Conservation (phyloP, 2,113 vertebrate genomes). For the Coregonus clupeaformis region DNA sequence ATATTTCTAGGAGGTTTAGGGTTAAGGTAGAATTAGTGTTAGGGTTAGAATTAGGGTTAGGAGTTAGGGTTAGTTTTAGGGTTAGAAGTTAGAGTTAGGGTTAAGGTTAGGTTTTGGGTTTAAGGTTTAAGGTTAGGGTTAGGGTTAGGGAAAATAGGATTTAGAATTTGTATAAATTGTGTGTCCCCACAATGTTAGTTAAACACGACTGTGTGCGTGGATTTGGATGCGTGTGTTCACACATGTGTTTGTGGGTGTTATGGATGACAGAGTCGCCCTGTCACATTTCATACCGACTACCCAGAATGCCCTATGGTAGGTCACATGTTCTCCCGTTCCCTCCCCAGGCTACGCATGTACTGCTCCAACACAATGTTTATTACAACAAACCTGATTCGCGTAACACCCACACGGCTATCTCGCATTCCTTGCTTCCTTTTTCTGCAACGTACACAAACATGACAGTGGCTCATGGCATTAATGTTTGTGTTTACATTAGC, state of each 20-base stretch:
- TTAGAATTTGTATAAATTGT: too few species aligned
- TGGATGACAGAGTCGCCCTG: neutral
- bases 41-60: too few species aligned
- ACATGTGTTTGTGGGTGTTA: neutral
- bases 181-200: too few species aligned
- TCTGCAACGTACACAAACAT: constrained; percentile 28
- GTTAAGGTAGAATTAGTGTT: too few species aligned
- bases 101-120: too few species aligned
- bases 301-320: constrained; percentile 4
- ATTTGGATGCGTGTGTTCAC: neutral
- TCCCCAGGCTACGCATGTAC: neutral
- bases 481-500: constrained; percentile 45
- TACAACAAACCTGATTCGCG: constrained; percentile 43
- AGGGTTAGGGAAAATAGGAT: too few species aligned
- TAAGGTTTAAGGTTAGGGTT: too few species aligned
- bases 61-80: too few species aligned
- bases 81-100: too few species aligned
- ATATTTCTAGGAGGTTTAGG: too few species aligned
- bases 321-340: neutral
- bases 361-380: constrained; percentile 39
- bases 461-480: constrained; percentile 20
- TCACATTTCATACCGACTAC: constrained; percentile 14
- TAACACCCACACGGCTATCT: constrained; percentile 7
- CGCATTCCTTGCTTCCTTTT: constrained; percentile 16
- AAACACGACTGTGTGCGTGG: neutral